Evolutionary conservation across 2,797 vertebrate species (phyloP), one percentile per base, ranked within the genome.

Genomic region (Dipus sagitta): DNA sequence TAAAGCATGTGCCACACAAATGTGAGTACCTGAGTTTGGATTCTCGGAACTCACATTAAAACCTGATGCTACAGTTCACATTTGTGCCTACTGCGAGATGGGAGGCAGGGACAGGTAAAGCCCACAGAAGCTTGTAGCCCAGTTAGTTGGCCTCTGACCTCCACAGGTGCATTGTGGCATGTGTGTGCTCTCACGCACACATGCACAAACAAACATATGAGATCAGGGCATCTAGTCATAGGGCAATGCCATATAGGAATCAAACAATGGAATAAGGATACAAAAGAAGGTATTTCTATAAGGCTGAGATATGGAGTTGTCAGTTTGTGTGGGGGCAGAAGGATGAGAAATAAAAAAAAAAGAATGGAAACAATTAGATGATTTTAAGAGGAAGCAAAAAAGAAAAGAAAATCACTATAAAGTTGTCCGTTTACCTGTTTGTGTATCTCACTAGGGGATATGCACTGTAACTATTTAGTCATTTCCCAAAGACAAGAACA

Each of bases 281-380:
- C 42, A 79, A 91, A 92, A 68, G 42, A 67, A 26, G 23, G 71
- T 93, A 76, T 58, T 93, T 92, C 82, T 85, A 8, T 80, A 80
- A 93, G 30, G 58, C 70, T 62, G 20, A 83, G 60, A 34, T 42
- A 87, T 65, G 38, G 34, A 86, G 76, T 65, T 88, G 47, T 3
- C 14, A 15, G 17, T 47, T 13, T 47, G 47, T 38, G 38, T 38
- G 2, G 79, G n/a, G 18, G 58, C 30, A 78, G 8, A 38, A 58
- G n/a, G 54, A 30, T 42, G 38, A 71, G 6, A 71, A 94, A n/a
- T 20, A n/a, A 80, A 24, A 84, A 72, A 84, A 84, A 67, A 42
- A 4, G 70, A 87, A 24, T 13, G 62, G 71, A 94, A 72, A 11
- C 14, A 30, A 34, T 20, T 38, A 21, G 9, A 79, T 24, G 74